Percentiles rank a stretch among this genome's conserved stretches.
These are phyloP conservation scores for Montifringilla adamsi DNA, from an alignment of 2,113 vertebrate species.

Conservation along the genomic window DNA sequence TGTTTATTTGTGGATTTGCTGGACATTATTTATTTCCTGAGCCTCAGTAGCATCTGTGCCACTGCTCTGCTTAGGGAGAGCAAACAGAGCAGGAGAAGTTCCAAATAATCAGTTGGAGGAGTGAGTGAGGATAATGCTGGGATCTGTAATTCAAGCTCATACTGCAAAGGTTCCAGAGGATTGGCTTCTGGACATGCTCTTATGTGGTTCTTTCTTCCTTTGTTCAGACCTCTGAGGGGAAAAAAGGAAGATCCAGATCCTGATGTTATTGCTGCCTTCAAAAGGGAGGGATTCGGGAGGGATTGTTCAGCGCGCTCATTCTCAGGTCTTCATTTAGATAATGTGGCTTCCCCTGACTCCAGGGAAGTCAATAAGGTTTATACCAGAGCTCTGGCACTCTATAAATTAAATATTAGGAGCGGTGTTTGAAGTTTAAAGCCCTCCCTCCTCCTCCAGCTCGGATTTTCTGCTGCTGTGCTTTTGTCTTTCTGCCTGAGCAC, in stretches of 20 bases:
- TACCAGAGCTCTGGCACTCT: neutral
- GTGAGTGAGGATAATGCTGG: neutral
- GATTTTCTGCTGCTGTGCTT: slow-evolving; percentile 68
- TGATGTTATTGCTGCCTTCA: neutral
- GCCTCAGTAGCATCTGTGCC: neutral
- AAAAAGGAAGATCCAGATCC: neutral
- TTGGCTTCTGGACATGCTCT: neutral
- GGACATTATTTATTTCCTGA: neutral
- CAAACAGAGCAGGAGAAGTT: neutral
- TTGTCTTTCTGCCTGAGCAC: slow-evolving; percentile 79
- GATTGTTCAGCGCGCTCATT: neutral
- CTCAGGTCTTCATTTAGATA: slow-evolving; percentile 3
- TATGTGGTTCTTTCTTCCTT: neutral
- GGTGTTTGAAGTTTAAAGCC: slow-evolving; percentile 15
- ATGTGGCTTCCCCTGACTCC: neutral
- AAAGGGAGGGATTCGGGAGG: neutral
- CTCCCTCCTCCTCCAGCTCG: neutral
- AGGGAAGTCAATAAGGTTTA: neutral
- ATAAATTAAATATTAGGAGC: slow-evolving; percentile 50
- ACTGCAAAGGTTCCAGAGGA: neutral
- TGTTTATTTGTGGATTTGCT: neutral
- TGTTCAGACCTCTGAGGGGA: neutral
- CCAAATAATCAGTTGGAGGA: neutral
- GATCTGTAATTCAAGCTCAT: neutral
- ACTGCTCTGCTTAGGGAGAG: neutral